A percentile compares a stretch with the other conserved stretches of the same genome.
Conservation (phyloP, 2,113 vertebrate genomes). For the Xerus inauris region DNA sequence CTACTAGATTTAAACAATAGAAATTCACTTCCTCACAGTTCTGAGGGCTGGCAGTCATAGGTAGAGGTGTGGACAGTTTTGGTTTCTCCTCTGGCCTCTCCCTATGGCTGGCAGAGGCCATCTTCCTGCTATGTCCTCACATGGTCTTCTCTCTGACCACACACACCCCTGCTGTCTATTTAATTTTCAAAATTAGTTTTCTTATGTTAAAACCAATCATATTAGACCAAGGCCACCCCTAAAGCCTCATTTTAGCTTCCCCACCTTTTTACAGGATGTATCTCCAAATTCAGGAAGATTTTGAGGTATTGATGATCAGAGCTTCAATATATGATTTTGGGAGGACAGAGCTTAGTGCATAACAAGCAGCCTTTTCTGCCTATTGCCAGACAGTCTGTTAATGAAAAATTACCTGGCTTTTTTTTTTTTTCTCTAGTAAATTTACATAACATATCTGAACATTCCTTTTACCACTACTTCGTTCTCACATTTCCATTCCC, state of each 20-base stretch:
- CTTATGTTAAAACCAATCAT: neutral
- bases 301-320: neutral
- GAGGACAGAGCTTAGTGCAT: neutral
- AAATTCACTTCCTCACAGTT: neutral
- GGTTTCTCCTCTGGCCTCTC: neutral
- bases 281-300: too few species aligned
- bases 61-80: too few species aligned
- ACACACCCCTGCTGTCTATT: neutral
- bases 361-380: neutral
- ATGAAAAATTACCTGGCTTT: neutral
- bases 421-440: neutral
- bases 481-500: neutral
- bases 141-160: neutral
- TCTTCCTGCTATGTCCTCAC: neutral
- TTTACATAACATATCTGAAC: neutral
- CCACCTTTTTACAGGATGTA: neutral
- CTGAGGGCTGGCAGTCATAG: neutral
- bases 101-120: neutral
- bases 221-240: neutral
- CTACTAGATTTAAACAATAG: neutral
- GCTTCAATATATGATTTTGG: neutral
- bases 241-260: neutral
- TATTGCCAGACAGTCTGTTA: neutral
- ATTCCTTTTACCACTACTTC: neutral
- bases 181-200: neutral